phyloP scores from a whole-genome alignment of 2,888 invertebrate species.

The Dynastes grantii region DNA sequence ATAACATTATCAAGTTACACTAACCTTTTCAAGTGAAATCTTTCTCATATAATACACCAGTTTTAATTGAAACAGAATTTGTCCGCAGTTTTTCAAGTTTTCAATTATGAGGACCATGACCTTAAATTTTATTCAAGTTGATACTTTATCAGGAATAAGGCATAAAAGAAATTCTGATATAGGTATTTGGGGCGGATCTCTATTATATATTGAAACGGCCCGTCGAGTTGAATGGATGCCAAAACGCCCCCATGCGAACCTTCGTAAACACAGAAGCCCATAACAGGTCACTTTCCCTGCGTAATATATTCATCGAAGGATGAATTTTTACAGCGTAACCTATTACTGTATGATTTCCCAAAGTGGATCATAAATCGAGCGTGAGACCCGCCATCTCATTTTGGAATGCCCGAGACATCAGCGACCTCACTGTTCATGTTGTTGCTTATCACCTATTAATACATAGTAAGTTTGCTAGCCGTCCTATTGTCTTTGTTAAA shows the following conservation, averaged over 20 bases:
- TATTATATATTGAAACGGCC: slow-evolving; percentile 25
- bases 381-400: slow-evolving; percentile 34
- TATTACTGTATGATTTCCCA: slow-evolving; percentile 41
- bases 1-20: no score
- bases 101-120: no score
- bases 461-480: neutral
- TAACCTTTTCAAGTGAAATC: no score
- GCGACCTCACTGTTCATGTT: slow-evolving; percentile 21
- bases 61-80: no score
- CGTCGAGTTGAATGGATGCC: slow-evolving; percentile 23
- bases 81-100: no score
- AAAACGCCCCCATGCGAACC: slow-evolving; percentile 4
- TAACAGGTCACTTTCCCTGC: slow-evolving; percentile 17
- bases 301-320: slow-evolving; percentile 41
- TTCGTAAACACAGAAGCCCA: slow-evolving; percentile 4
- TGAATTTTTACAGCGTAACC: slow-evolving; percentile 34
- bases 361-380: slow-evolving; percentile 39
- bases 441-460: slow-evolving; percentile 13
- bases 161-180: neutral
- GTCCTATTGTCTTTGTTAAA: neutral
- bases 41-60: no score
- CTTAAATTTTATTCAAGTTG: slow-evolving; percentile 15
- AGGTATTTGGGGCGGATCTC: neutral
- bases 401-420: slow-evolving; percentile 19
- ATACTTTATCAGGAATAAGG: neutral